Evolutionary conservation across 1,140 invertebrate genomes (phyloP).

Genomic region (Holcopasites calliopsidis): DNA sequence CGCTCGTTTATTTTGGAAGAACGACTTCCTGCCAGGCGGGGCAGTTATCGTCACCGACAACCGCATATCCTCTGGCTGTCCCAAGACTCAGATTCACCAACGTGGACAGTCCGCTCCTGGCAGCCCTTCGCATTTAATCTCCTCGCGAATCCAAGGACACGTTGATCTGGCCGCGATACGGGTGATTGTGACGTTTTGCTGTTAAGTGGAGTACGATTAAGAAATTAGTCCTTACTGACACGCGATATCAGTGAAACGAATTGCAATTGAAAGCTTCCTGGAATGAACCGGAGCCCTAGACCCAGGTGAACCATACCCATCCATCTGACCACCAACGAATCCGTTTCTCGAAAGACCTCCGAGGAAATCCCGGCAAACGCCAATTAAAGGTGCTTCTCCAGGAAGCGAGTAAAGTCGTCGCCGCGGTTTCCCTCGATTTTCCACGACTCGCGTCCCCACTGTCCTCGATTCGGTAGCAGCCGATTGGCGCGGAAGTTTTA

Average conservation of each 20-base stretch:
- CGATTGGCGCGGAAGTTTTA: constrained; percentile 45
- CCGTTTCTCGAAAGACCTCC: too few relatives aligned
- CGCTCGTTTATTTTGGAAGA: constrained; percentile 32
- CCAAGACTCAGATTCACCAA: constrained; percentile 20
- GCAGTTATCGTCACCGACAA: constrained; percentile 46
- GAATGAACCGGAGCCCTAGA: too few relatives aligned
- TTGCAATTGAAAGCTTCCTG: too few relatives aligned
- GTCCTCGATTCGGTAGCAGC: constrained; percentile 20
- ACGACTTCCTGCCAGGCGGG: constrained; percentile 37
- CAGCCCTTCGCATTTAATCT: neutral
- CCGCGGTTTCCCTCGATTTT: constrained; percentile 20
- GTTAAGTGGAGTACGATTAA: neutral
- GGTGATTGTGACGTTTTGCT: too few relatives aligned
- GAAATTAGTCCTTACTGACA: too few relatives aligned
- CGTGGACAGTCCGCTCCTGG: constrained; percentile 13
- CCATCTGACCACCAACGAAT: too few relatives aligned
- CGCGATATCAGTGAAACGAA: too few relatives aligned
- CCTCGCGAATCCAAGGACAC: neutral
- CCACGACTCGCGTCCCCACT: constrained; percentile 5
- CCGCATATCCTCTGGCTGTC: constrained; percentile 52
- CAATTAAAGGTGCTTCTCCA: neutral
- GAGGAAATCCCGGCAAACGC: too few relatives aligned
- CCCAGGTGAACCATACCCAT: too few relatives aligned
- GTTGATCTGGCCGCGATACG: neutral
- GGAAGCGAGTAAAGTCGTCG: neutral